Evolutionary conservation across 2,888 invertebrate genomes (phyloP).

Genomic region (Drosophila antonietae): DNA sequence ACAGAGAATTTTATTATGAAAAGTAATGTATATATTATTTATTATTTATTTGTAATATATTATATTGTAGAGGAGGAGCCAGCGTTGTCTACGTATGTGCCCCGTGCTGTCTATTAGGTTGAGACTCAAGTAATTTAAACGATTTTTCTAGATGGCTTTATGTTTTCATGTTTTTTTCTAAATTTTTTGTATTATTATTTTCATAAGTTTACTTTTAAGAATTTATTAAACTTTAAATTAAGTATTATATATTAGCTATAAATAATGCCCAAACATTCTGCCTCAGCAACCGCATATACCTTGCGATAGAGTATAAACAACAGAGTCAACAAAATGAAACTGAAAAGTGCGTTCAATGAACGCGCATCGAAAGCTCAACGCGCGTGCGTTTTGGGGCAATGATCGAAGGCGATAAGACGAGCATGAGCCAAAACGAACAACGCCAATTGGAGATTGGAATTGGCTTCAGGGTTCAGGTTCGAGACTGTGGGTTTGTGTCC

Average conservation of each 20-base stretch:
- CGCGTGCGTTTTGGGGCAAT: slow-evolving; percentile 48
- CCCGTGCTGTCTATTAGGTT: no score
- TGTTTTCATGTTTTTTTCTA: no score
- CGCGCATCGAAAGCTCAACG: slow-evolving; percentile 48
- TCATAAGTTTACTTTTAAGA: no score
- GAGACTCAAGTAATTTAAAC: no score
- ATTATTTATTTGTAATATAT: no score
- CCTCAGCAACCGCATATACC: slow-evolving; percentile 9
- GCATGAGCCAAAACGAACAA: slow-evolving; percentile 1
- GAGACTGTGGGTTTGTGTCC: not conserved
- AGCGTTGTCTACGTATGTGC: no score
- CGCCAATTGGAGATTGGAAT: slow-evolving; percentile 15
- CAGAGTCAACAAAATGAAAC: slow-evolving; percentile 15
- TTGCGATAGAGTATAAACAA: not conserved
- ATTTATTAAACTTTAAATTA: no score
- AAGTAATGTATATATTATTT: no score
- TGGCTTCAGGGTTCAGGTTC: slow-evolving; percentile 8
- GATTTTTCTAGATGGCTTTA: no score
- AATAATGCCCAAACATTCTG: not conserved
- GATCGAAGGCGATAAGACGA: slow-evolving; percentile 44
- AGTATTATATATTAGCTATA: not conserved
- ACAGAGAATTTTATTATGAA: no score
- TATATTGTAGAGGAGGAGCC: no score
- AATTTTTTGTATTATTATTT: no score
- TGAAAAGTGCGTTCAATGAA: slow-evolving; percentile 78